These are phyloP conservation scores for Baronia brevicornis DNA, from an alignment of 2,888 invertebrate species.

Conservation along the genomic window DNA sequence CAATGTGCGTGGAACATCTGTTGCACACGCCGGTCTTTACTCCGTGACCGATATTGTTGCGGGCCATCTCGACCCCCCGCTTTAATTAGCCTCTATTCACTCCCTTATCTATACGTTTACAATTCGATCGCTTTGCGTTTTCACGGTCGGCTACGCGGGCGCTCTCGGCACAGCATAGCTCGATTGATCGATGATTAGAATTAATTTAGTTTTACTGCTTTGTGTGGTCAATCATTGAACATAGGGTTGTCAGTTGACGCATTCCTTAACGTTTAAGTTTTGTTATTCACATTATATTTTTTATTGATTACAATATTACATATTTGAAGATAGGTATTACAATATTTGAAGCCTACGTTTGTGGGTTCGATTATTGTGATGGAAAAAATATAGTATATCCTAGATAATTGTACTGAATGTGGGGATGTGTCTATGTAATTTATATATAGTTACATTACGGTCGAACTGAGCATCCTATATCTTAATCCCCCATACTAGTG, in stretches of 20 bases:
- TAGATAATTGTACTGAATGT: too few relatives aligned
- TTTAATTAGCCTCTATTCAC: slow-evolving; percentile 68
- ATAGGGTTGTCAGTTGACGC: slow-evolving; percentile 1
- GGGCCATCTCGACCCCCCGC: slow-evolving; percentile 47
- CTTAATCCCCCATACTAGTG: too few relatives aligned
- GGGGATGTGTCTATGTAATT: too few relatives aligned
- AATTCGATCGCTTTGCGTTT: slow-evolving; percentile 55
- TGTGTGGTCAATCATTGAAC: slow-evolving; percentile 15
- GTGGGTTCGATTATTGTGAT: too few relatives aligned
- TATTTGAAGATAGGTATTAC: too few relatives aligned
- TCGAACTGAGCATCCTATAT: too few relatives aligned
- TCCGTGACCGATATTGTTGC: slow-evolving; percentile 43
- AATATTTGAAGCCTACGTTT: too few relatives aligned
- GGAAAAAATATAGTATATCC: too few relatives aligned
- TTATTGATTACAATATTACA: too few relatives aligned
- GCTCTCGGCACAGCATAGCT: slow-evolving; percentile 38
- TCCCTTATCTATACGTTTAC: slow-evolving; percentile 56
- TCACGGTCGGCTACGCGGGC: slow-evolving; percentile 45
- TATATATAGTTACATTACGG: too few relatives aligned
- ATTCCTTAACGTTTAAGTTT: not conserved
- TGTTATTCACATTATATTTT: not conserved
- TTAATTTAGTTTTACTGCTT: slow-evolving; percentile 31
- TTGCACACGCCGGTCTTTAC: slow-evolving; percentile 39
- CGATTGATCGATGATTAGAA: slow-evolving; percentile 44
- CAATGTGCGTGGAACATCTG: slow-evolving; percentile 61